Evolutionary conservation across 2,797 vertebrate genomes (phyloP), one percentile per base, ranked within the genome.

Genomic region (Hyperoplus immaculatus): DNA sequence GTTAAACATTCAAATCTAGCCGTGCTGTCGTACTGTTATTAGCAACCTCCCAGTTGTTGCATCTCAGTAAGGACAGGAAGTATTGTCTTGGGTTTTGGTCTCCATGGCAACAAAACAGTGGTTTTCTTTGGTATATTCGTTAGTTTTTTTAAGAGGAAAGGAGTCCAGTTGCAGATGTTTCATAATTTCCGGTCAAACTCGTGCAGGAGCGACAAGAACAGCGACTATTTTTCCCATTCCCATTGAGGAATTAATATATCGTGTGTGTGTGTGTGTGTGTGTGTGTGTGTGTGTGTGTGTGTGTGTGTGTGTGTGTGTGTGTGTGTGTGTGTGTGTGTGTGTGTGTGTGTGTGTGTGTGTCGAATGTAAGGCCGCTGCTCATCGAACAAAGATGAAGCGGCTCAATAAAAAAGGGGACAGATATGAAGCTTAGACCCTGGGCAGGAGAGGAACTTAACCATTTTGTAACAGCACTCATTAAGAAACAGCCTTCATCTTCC

Each of bases 81-180:
- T 90, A 83, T 87, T 84, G 84, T 85, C 83, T 84, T 70, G 55
- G 29, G 64, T 55, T 81, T 78, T 57, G 2, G 47, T 91, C 74
- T 71, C 91, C 87, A 91, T 88, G 75, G 88, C 65, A 91, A 91
- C 91, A 72, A 87, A 89, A 86, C 74, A 86, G 29, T 29, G 29
- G 29, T 29, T 29, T 29, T 29, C 29, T 29, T 29, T 29, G 29
- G 29, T 29, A 29, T 29, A 29, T 29, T 29, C 29, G 2, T 29
- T 29, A 29, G 72, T 81, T 84, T 84, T 63, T 61, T 71, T 57
- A 87, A 86, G 69, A 60, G 60, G 75, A 78, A 73, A 79, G 55
- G 70, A 86, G 81, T 82, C 77, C 75, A 89, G 60, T 75, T 89
- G 66, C 87, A 79, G 73, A 83, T 81, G 77, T 90, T 89, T 84